phyloP scores from a whole-genome alignment of 1,140 invertebrate species.

The Zaprionus lachaisei region DNA sequence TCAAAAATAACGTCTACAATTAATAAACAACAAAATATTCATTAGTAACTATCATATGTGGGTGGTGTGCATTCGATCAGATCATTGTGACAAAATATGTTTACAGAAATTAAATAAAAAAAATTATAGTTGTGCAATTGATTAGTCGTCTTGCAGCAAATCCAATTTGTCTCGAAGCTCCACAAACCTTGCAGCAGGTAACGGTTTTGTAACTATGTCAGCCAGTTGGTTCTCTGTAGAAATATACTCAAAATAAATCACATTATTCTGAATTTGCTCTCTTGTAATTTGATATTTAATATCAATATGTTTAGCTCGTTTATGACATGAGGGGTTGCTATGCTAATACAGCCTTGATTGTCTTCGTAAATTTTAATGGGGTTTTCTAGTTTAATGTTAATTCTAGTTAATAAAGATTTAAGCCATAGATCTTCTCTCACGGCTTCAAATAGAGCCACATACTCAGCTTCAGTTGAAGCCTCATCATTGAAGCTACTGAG shows the following conservation, averaged over 20 bases:
- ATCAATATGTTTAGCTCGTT: slow-evolving; percentile 16
- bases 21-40: no score
- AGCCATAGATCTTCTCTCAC: slow-evolving; percentile 1
- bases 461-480: neutral
- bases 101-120: no score
- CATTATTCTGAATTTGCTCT: slow-evolving; percentile 5
- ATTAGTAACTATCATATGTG: no score
- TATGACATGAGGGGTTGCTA: slow-evolving; percentile 17
- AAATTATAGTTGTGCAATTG: no score
- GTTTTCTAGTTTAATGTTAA: neutral
- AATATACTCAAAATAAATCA: slow-evolving; percentile 9
- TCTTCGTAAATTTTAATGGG: slow-evolving; percentile 17
- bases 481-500: no score
- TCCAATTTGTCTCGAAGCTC: no score
- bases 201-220: no score
- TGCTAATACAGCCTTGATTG: slow-evolving; percentile 18
- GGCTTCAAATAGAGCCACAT: neutral
- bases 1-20: no score
- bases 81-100: no score
- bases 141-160: no score
- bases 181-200: no score
- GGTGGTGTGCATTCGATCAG: no score
- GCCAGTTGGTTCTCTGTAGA: neutral
- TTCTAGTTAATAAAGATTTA: neutral
- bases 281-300: slow-evolving; percentile 4